Percentiles rank a stretch among this genome's conserved stretches.
Evolutionary conservation across 2,888 invertebrate species (phyloP).

Genomic region (Oscheius myriophilus): DNA sequence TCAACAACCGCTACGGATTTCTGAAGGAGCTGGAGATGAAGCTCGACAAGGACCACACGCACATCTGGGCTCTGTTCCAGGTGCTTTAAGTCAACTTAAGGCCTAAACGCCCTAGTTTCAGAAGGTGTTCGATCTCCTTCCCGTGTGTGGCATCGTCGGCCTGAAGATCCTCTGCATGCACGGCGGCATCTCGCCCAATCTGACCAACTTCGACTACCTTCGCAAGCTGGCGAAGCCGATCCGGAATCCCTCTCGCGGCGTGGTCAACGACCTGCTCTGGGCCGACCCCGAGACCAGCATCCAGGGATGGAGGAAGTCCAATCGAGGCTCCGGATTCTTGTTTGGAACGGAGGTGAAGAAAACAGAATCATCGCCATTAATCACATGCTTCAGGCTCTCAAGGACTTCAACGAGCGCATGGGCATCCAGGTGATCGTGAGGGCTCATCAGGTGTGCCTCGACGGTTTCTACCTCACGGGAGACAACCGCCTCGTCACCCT

Average conservation of each 20-base stretch:
- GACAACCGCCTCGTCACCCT: neutral
- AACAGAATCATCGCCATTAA: too few species aligned
- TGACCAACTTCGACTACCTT: conserved; percentile 45
- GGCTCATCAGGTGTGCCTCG: conserved; percentile 1
- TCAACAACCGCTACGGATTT: conserved; percentile 59
- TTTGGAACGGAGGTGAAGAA: conserved; percentile 36
- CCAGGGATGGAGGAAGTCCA: conserved; percentile 50
- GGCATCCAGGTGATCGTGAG: neutral
- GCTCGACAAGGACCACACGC: conserved; percentile 34
- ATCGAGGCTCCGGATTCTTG: conserved; percentile 54
- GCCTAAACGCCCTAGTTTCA: too few species aligned
- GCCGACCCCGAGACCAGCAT: conserved; percentile 51
- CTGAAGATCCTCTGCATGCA: conserved; percentile 58
- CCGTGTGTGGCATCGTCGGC: conserved; percentile 52
- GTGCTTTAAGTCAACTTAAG: neutral
- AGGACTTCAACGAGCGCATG: neutral
- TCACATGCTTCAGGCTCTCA: neutral
- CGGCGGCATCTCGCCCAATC: conserved; percentile 54
- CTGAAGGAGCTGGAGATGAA: conserved; percentile 43
- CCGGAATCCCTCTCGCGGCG: conserved; percentile 45
- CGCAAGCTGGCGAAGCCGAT: conserved; percentile 40
- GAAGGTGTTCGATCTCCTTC: conserved; percentile 53
- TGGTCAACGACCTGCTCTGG: conserved; percentile 63
- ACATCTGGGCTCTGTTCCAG: conserved; percentile 55
- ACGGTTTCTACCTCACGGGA: neutral